These are phyloP conservation scores for Dipus sagitta DNA, from an alignment of 2,797 vertebrate species.

Conservation along the genomic window DNA sequence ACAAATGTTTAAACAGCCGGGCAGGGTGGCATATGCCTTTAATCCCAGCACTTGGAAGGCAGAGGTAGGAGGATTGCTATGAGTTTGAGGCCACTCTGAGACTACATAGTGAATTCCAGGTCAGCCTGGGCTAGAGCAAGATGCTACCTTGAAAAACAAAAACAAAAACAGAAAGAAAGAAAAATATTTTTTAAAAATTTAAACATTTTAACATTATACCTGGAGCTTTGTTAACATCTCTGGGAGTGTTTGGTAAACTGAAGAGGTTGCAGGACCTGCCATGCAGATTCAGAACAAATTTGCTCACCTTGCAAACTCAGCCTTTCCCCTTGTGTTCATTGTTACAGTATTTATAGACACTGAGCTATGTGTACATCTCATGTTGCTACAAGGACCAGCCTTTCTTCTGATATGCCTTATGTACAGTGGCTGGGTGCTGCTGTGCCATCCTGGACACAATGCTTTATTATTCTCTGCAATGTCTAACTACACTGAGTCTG, in stretches of 20 bases:
- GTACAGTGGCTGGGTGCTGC: not conserved
- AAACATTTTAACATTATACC: not conserved
- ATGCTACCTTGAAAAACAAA: too few species aligned
- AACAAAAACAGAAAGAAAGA: too few species aligned
- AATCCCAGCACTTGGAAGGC: too few species aligned
- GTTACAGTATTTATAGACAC: rapidly evolving
- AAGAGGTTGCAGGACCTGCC: not conserved
- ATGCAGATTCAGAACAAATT: not conserved
- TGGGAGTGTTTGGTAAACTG: not conserved
- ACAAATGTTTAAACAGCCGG: not conserved
- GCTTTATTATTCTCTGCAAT: not conserved
- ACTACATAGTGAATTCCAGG: too few species aligned
- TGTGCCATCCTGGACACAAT: not conserved
- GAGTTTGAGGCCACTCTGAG: too few species aligned
- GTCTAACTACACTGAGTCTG: not conserved
- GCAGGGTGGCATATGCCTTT: too few species aligned
- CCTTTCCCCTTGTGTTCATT: not conserved
- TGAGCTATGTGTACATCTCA: not conserved
- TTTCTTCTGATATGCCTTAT: too few species aligned
- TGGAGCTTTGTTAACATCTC: not conserved
- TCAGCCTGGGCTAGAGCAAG: too few species aligned
- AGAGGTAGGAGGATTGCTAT: too few species aligned
- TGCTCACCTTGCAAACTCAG: not conserved
- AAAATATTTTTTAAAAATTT: not conserved
- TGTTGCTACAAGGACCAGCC: too few species aligned